Base-by-base conservation (phyloP, 2,888 invertebrate genomes). In the Monoplex corrugatus region DNA sequence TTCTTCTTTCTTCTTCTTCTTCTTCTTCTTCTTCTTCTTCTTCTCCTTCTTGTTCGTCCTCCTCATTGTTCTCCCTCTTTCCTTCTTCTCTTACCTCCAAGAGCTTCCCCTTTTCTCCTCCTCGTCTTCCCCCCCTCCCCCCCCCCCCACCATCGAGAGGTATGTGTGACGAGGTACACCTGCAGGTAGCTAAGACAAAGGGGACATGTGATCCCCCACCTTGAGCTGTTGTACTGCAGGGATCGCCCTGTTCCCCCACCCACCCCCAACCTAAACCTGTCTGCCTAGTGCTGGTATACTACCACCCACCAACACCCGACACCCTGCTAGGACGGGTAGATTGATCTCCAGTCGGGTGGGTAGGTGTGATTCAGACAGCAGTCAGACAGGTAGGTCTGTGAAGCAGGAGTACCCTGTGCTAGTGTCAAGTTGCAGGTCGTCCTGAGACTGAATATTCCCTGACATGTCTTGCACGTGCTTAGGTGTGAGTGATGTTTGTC, bases 221-320 rank as follows among this genome's bases (percentile, higher is more conserved):
- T 38, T 38, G 75, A 75, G 2, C 35, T 75, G 75, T 75, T 35
- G 75, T 38, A 75, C 38, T 35, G 13, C 16, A 72, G 19, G 75
- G 0, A 16, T 38, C 75, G 38, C 16, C 38, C 16, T 38, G 35
- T 75, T 32, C 75, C 75, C 1, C 38, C 75, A 35, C 13, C 16
- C 75, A 75, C 75, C 16, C 19, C 38, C n/a, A n/a, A n/a, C 23
- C 63, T 75, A 38, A 38, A n/a, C n/a, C n/a, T n/a, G n/a, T n/a
- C n/a, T n/a, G n/a, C n/a, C n/a, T n/a, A n/a, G n/a, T n/a, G 38
- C 35, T 35, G 72, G 75, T 38, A 75, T n/a, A n/a, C n/a, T n/a
- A n/a, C n/a, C n/a, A n/a, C n/a, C 35, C 75, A 38, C 38, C 35
- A 75, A 10, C 75, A 75, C 75, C 75, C 75, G 75, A 75, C 75